Evolutionary conservation across 2,797 vertebrate species (phyloP), one percentile per base, ranked within the genome.

Genomic region (Spondyliosoma cantharus): DNA sequence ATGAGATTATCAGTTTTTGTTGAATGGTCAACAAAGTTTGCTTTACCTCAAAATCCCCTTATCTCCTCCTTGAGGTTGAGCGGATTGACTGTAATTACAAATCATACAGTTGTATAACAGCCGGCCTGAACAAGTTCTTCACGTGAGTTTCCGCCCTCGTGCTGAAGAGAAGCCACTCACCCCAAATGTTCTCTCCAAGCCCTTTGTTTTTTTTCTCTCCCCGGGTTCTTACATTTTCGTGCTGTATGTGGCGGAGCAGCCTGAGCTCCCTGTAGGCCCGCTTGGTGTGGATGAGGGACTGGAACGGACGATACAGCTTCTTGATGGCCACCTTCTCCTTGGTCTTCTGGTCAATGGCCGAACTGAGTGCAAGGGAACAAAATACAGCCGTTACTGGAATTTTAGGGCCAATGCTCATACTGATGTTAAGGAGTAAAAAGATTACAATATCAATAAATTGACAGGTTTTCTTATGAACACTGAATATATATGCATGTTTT

Each of bases 281-380:
- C 65, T 96, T 95, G 32, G 95, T 76, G 1, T 96, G 96, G 81
- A 94, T 93, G 69, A 96, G 89, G 9, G 95, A 96, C 91, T 96
- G 95, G 86, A 96, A 96, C 1, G 96, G 96, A 43, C 95, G 93
- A 63, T 95, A 92, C n/a, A 96, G 90, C 86, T 96, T 96, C 90
- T 96, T 96, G 73, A 96, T 95, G 70, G 96, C 96, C 52, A 96
- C 95, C 53, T 94, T 94, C 73, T 96, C 95, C 54, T 94, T 94
- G 17, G 93, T 95, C 77, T 89, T 93, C 84, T 94, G 89, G 80
- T 96, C 94, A 13, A 86, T 77, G 48, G 95, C 93, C n/a, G 92
- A 95, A 79, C 96, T 96, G 54, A 42, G 81, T 13, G 25, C 32
- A 37, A 37, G 37, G 59, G 45, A 67, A 81, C 13, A 60, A 76